Percentiles rank a stretch among this genome's conserved stretches.
These are phyloP conservation scores for Macropus fuliginosus DNA, from an alignment of 2,797 vertebrate genomes.

Conservation along the genomic window DNA sequence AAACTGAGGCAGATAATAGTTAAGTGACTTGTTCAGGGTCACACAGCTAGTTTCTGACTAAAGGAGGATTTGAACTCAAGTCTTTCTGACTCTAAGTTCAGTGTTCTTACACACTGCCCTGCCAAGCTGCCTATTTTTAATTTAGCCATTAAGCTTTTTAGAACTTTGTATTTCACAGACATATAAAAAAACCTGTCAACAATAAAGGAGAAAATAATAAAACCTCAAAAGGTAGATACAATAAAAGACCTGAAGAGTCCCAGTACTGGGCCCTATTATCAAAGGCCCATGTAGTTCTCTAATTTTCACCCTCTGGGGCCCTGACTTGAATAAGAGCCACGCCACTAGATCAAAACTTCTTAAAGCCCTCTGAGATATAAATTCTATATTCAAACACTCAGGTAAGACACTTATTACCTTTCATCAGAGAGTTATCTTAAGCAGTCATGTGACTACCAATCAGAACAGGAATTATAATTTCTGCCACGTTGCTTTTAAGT, in stretches of 20 bases:
- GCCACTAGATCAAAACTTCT: not conserved
- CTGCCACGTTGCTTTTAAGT: not conserved
- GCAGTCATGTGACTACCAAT: not conserved
- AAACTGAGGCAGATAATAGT: too few species aligned
- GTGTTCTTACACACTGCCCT: not conserved
- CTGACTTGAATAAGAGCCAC: not conserved
- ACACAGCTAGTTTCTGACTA: too few species aligned
- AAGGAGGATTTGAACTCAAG: too few species aligned
- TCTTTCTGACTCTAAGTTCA: too few species aligned
- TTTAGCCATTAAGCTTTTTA: slow-evolving; percentile 7
- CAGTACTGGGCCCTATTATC: not conserved
- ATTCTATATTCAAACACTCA: not conserved
- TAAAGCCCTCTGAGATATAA: not conserved
- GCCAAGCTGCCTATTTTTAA: slow-evolving; percentile 1
- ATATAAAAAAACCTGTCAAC: not conserved
- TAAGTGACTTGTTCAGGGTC: too few species aligned
- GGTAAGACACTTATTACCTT: not conserved
- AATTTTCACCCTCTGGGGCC: not conserved
- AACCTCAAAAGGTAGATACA: not conserved
- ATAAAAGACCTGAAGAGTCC: not conserved
- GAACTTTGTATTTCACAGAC: slow-evolving; percentile 15
- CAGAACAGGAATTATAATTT: not conserved
- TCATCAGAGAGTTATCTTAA: not conserved
- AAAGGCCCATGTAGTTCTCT: not conserved
- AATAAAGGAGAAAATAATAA: not conserved